Base-by-base conservation (phyloP, 2,113 vertebrate species). In the Alaudala cheleensis region DNA sequence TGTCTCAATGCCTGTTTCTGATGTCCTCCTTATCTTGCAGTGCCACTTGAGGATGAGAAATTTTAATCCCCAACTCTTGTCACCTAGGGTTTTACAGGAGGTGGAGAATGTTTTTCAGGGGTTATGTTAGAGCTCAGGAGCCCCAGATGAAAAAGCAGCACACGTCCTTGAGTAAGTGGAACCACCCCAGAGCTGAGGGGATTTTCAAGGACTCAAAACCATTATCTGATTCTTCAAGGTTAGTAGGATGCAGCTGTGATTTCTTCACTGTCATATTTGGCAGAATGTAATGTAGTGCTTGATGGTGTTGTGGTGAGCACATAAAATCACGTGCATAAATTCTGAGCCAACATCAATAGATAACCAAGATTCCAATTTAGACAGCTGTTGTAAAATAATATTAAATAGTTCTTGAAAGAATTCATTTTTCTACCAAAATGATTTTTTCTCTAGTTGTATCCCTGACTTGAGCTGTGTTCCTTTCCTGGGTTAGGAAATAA, bases 1-100 rank as follows among this genome's bases (percentile, higher is more conserved):
- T 93, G 71, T 94, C 50, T 92, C 76, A 82, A 8, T 65, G 74
- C 28, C 18, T 54, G 2, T 90, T 96, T 85, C 66, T 92, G 67
- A 89, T 84, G 58, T 56, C 45, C 66, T 65, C 4, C 2, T 56
- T 94, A 86, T 95, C 81, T 84, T 78, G 44, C 65, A 44, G 62
- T 84, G 53, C 51, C 83, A 81, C 93, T 89, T 92, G 65, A 83
- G 22, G 77, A 83, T 81, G 77, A 79, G 69, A 81, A 62, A 84
- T 78, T 86, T 84, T 93, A 92, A 91, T 96, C 72, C 69, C 66
- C 37, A 9, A 29, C 72, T 91, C 84, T 86, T 89, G 64, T 91
- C 73, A 4, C 56, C 26, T 70, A 62, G 42, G 42, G 81, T 4
- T 92, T 90, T 83, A 44, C 76, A 72, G 58, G 57, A 80, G 49